Conservation (phyloP, 2,113 vertebrate species). For the Cynocephalus volans region DNA sequence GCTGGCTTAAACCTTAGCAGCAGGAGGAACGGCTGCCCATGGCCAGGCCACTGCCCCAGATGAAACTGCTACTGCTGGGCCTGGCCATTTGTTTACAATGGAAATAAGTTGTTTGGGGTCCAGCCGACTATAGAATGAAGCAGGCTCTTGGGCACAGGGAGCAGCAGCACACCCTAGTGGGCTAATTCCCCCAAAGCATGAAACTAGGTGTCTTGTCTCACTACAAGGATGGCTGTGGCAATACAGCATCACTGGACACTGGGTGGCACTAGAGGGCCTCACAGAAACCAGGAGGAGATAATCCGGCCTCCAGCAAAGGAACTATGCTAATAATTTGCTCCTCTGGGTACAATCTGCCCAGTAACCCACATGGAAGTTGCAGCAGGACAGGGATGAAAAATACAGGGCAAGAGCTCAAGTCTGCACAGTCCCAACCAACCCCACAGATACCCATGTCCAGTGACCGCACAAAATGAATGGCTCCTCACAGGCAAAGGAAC, state of each 20-base stretch:
- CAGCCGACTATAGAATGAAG: background rate
- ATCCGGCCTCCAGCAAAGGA: background rate
- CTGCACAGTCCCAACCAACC: background rate
- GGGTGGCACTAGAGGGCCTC: constrained; percentile 42
- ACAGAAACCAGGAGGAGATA: background rate
- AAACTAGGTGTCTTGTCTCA: background rate
- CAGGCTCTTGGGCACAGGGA: background rate
- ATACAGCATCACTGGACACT: background rate
- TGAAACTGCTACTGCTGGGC: background rate
- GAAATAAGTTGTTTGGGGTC: background rate
- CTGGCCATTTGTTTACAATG: background rate
- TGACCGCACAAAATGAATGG: accelerated
- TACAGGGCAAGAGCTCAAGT: too few relatives aligned
- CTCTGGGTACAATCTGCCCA: accelerated
- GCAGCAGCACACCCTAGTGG: background rate
- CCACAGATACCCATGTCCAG: background rate
- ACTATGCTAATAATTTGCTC: too few relatives aligned
- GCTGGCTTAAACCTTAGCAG: background rate
- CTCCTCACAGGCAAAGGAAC: background rate
- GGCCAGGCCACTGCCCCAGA: background rate
- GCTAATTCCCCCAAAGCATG: background rate
- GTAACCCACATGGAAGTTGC: background rate
- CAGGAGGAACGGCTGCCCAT: background rate
- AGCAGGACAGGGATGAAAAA: background rate
- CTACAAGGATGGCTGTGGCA: accelerated